Percentiles rank a stretch among this genome's conserved stretches.
Evolutionary conservation across 2,888 invertebrate genomes (phyloP).

Genomic region (Drosophila pseudotakahashii): DNA sequence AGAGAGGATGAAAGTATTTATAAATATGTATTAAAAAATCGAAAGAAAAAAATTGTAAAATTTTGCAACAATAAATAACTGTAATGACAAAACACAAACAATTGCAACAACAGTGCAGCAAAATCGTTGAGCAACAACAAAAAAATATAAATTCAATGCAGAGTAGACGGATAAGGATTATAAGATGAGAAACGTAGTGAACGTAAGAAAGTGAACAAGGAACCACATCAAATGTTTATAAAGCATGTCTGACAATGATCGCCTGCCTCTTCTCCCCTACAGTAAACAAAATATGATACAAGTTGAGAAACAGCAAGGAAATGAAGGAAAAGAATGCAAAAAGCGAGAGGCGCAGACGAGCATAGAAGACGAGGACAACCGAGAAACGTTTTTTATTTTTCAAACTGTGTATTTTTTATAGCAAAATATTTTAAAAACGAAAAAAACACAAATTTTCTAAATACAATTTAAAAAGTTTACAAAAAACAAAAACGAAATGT

Average conservation of each 20-base stretch:
- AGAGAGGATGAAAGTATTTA: constrained; percentile 68
- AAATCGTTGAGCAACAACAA: constrained; percentile 55
- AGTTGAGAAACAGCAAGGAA: background rate
- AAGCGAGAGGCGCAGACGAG: constrained; percentile 13
- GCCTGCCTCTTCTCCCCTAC: constrained; percentile 49
- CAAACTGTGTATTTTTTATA: constrained; percentile 75
- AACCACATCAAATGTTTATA: constrained; percentile 69
- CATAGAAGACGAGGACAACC: constrained; percentile 31
- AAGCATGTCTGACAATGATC: constrained; percentile 58
- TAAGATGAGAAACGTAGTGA: constrained; percentile 44
- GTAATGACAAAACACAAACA: constrained; percentile 36
- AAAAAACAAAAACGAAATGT: constrained; percentile 24
- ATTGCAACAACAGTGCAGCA: constrained; percentile 45
- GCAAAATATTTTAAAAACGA: constrained; percentile 68
- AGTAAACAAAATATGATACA: constrained; percentile 10
- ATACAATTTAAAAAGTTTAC: constrained; percentile 50
- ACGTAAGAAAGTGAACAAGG: constrained; percentile 55
- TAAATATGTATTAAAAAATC: constrained; percentile 55
- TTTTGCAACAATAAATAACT: constrained; percentile 50
- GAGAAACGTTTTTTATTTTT: constrained; percentile 72
- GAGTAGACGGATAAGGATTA: constrained; percentile 49
- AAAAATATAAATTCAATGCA: constrained; percentile 47
- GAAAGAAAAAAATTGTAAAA: constrained; percentile 61
- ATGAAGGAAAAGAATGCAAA: background rate
- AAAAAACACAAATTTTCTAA: constrained; percentile 50